Conservation (phyloP, 2,797 vertebrate species). For the Amblyraja radiata region DNA sequence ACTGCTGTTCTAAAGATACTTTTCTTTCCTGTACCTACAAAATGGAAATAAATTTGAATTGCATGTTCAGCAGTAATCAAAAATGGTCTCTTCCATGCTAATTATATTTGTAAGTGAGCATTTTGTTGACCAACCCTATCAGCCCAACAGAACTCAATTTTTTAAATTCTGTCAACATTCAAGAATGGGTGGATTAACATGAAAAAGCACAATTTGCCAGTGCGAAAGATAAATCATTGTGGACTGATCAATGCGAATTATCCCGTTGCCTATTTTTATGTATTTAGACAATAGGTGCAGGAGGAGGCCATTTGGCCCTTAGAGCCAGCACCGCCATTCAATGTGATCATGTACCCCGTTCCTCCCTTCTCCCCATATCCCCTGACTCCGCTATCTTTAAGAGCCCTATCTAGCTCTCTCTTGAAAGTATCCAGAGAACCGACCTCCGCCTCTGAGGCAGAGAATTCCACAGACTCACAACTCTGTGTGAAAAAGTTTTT, state of each 20-base stretch:
- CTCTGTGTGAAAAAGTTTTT: too few species aligned
- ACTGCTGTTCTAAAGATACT: background rate
- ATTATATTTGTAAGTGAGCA: background rate
- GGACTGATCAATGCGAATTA: background rate
- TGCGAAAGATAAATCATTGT: background rate
- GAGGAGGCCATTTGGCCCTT: too few species aligned
- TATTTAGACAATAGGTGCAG: background rate
- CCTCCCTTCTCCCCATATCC: too few species aligned
- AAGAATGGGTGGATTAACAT: background rate
- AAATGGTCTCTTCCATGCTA: background rate
- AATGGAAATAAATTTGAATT: slow-evolving; percentile 35
- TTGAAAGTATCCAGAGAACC: too few species aligned
- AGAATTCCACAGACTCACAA: too few species aligned
- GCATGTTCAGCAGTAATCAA: slow-evolving; percentile 15
- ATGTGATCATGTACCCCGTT: too few species aligned
- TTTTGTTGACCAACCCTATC: background rate
- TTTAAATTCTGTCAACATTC: background rate
- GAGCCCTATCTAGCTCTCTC: too few species aligned
- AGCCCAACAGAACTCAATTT: too few species aligned
- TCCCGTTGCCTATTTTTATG: background rate
- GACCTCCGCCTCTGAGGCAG: too few species aligned
- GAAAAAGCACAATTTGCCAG: background rate
- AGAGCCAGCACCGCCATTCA: too few species aligned
- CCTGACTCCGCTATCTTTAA: too few species aligned
- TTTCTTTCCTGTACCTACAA: slow-evolving; percentile 21